Conservation (phyloP, 2,113 vertebrate genomes). For the Ammospiza caudacuta region DNA sequence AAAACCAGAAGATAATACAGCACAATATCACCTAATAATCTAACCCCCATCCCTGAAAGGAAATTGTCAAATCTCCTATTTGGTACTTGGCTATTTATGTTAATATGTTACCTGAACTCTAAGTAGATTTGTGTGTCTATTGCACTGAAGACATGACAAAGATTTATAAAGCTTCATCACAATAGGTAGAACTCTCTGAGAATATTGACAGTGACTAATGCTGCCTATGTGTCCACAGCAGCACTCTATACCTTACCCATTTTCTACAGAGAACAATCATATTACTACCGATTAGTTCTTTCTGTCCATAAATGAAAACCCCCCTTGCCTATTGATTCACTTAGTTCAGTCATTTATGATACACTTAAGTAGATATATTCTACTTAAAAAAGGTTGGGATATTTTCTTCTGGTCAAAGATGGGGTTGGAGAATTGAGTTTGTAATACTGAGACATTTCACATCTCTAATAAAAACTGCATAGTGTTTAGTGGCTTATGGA, state of each 20-base stretch:
- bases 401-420: constrained; percentile 17
- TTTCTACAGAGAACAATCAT: constrained; percentile 59
- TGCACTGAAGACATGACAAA: constrained; percentile 66
- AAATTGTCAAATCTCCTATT: constrained; percentile 57
- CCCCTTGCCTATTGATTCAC: constrained; percentile 54
- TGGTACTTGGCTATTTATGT: constrained; percentile 62
- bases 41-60: not conserved
- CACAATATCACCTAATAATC: constrained; percentile 46
- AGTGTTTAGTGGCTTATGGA: not conserved
- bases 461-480: not conserved
- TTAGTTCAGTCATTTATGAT: constrained; percentile 48
- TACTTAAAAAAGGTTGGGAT: constrained; percentile 18
- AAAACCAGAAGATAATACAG: constrained; percentile 17
- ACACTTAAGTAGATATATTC: constrained; percentile 31
- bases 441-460: not conserved
- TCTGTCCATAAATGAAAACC: constrained; percentile 35
- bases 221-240: constrained; percentile 36
- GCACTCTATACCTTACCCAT: constrained; percentile 57
- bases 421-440: not conserved
- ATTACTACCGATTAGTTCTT: constrained; percentile 42
- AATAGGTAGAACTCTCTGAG: constrained; percentile 55
- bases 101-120: constrained; percentile 64
- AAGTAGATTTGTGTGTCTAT: constrained; percentile 63
- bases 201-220: constrained; percentile 71
- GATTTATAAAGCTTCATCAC: constrained; percentile 70